phyloP scores from a whole-genome alignment of 2,797 vertebrate species.

The Gallinago stenura region DNA sequence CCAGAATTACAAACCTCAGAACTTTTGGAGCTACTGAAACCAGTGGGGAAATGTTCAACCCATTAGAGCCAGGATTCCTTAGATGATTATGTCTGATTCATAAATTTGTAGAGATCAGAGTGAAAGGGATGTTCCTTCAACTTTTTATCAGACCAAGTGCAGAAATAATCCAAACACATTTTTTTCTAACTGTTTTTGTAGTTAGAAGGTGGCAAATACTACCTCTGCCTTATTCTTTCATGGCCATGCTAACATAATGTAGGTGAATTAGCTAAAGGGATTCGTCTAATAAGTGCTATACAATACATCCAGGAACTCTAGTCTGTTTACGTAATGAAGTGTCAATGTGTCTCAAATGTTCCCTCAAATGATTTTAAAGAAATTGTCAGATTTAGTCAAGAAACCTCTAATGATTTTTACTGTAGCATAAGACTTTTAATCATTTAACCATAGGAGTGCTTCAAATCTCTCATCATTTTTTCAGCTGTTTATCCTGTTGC shows the following conservation, averaged over 20 bases:
- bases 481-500: not conserved
- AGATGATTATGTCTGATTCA: not conserved
- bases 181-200: not conserved
- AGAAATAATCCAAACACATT: not conserved
- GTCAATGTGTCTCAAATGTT: not conserved
- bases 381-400: conserved; percentile 16
- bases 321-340: conserved; percentile 12
- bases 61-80: not conserved
- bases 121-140: not conserved
- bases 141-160: not conserved
- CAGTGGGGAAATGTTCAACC: not conserved
- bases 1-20: not conserved
- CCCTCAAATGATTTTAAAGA: conserved; percentile 9
- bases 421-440: not conserved
- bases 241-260: not conserved
- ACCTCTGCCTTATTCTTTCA: not conserved
- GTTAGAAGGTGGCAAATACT: not conserved
- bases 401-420: not conserved
- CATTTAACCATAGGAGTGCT: not conserved
- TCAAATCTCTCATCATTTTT: conserved; percentile 14
- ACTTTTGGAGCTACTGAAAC: not conserved
- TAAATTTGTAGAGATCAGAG: not conserved
- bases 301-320: not conserved
- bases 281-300: not conserved
- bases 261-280: not conserved